Conservation (phyloP, 2,113 vertebrate genomes). For the Anolis carolinensis region DNA sequence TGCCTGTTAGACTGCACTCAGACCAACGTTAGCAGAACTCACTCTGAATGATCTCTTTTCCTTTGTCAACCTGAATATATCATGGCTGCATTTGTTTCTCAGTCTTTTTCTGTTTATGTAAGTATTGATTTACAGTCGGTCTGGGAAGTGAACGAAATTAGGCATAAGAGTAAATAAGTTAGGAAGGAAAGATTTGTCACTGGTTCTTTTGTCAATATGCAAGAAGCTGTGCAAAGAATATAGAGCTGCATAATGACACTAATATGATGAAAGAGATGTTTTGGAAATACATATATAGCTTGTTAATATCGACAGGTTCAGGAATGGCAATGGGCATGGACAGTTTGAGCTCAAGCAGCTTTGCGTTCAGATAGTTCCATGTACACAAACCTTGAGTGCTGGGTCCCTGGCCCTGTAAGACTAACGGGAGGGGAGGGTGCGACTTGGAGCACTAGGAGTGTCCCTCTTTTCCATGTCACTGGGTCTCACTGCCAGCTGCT, state of each 20-base stretch:
- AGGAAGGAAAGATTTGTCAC: neutral
- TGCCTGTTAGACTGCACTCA: neutral
- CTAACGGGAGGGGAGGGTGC: neutral
- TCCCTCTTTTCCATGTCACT: fast-evolving
- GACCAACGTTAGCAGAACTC: constrained; percentile 2
- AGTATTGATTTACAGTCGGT: constrained; percentile 14
- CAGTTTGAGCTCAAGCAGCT: neutral
- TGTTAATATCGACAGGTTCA: neutral
- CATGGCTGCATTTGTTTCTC: neutral
- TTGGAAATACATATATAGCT: neutral
- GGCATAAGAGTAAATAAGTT: neutral
- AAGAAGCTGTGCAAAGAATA: neutral
- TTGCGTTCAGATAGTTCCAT: too few relatives aligned
- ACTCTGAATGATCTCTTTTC: neutral
- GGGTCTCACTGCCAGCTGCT: too few relatives aligned
- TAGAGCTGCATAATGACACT: neutral
- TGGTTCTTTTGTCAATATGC: neutral
- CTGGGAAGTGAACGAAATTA: constrained; percentile 36
- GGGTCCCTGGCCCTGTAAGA: too few relatives aligned
- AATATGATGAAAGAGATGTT: fast-evolving
- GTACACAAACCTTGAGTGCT: too few relatives aligned
- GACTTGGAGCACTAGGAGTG: fast-evolving
- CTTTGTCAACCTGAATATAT: neutral
- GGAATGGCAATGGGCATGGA: fast-evolving
- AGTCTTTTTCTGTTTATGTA: constrained; percentile 6